Base-by-base conservation (phyloP, 2,888 invertebrate species). In the Drosophila basisetae region DNA sequence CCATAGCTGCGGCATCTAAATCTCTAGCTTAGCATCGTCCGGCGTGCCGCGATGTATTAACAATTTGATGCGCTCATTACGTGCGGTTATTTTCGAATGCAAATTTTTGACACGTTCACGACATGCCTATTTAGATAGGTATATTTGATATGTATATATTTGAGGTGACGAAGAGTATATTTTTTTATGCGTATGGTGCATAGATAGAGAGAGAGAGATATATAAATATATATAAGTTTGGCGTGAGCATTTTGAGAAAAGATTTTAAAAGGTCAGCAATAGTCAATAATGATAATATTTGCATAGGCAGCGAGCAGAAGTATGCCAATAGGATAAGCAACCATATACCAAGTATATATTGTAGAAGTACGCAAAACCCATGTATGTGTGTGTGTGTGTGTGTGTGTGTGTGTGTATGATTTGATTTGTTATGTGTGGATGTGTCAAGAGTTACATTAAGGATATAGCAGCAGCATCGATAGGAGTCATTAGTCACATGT, bases 11-110 rank as follows among this genome's bases (percentile, higher is more conserved):
- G 84, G 79, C 89, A 67, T 80, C 84, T 89, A 87, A 82, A 84
- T 95, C 94, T 96, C 96, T 93, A 96, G 90, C 69, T 95, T 92
- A 91, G 96, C 96, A 93, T 95, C 95, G 94, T 97, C 97, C 89
- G 98, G 97, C 91, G 96, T 96, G 94, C 97, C 98, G 93, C 97
- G 96, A 94, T 97, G 97, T 93, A 96, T 95, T 92, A 98, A 94
- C 90, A 97, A 95, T 94, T 97, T 98, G 92, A 97, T 96, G 93
- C 97, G 96, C 94, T 98, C 98, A 93, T 96, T 96, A 87, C 97
- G 96, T 94, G 97, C 96, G 92, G 96, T 95, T 92, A 98, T 97
- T 95, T 97, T 97, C 94, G 96, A 96, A 94, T 97, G 97, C 92
- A 98, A 95, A 93, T 96, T 95, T 94, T 96, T 97, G 91, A 97